Evolutionary conservation across 2,888 invertebrate species (phyloP).

Genomic region (Ceraclea dissimilis): DNA sequence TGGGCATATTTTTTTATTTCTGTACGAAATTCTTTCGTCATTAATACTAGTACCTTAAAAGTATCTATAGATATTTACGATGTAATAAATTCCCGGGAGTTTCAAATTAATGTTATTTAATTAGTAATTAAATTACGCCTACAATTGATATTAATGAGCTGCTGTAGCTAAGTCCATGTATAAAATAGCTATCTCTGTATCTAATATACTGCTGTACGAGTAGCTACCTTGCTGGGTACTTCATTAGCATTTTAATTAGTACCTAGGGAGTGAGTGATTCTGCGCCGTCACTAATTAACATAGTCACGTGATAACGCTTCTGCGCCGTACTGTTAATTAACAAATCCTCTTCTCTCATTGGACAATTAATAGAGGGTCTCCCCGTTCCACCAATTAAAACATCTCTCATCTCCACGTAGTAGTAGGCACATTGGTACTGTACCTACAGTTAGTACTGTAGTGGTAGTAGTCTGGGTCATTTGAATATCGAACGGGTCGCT

Average conservation of each 20-base stretch:
- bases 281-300: slow-evolving; percentile 14
- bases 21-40: too few species aligned
- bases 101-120: too few species aligned
- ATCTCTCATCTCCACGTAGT: not conserved
- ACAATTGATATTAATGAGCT: too few species aligned
- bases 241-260: not conserved
- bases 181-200: too few species aligned
- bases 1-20: too few species aligned
- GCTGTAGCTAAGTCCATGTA: too few species aligned
- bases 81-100: too few species aligned
- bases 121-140: too few species aligned
- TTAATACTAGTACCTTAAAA: too few species aligned
- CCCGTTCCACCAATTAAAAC: slow-evolving; percentile 20
- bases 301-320: not conserved
- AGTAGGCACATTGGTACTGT: not conserved
- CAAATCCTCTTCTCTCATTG: slow-evolving; percentile 11
- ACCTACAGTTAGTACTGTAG: too few species aligned
- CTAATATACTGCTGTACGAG: too few species aligned
- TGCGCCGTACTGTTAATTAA: slow-evolving; percentile 8
- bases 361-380: slow-evolving; percentile 7
- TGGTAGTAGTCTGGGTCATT: not conserved
- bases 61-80: too few species aligned
- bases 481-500: slow-evolving; percentile 3
- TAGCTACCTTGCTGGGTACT: not conserved
- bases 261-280: slow-evolving; percentile 4